Base-by-base conservation (phyloP, 2,797 vertebrate species). In the Antennarius maculatus region DNA sequence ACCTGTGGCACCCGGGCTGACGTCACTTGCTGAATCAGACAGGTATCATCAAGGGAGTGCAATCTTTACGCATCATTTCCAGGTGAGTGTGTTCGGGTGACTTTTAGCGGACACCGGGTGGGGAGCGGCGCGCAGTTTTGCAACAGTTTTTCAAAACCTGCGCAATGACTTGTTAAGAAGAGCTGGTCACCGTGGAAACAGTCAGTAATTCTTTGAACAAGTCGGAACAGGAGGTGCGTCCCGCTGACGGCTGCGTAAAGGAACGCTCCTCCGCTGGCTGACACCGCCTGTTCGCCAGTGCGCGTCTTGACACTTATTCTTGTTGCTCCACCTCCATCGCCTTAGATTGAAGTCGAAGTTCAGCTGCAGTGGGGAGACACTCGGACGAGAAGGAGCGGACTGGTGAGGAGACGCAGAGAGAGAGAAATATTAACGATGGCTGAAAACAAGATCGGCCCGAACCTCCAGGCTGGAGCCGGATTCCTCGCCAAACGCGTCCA, bases 401-500 rank as follows among this genome's bases (percentile, higher is more conserved):
- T 23, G 23, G 23, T 23, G 23, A 23, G 23, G 10, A 12, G 57
- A 59, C 65, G 48, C 13, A 34, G 13, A 37, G 47, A 0, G 11
- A 39, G 28, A 18, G 34, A 68, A 18, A 49, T 23, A 41, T 10
- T 15, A 34, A 86, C 86, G 54, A 98, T 97, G 97, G 95, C 97
- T 0, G 97, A 97, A 56, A 94, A 93, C 66, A 97, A 94, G 82
- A 84, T 53, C 58, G 89, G 90, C 5, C 90, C 81, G 0, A 94
- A 94, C 67, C 59, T 95, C 0, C 95, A 96, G 48, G 92, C 95
- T 6, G 93, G 96, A 13, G 96, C 97, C 0, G 97, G 96, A 54
- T 88, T 96, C 61, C 90, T 98, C 52, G 97, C 97, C 76, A 97
- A 94, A 81, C 92, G 95, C 58, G 92, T 98, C 82, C 96, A 98